phyloP scores from a whole-genome alignment of 1,140 invertebrate genomes.

The Panagrolaimus sp. region DNA sequence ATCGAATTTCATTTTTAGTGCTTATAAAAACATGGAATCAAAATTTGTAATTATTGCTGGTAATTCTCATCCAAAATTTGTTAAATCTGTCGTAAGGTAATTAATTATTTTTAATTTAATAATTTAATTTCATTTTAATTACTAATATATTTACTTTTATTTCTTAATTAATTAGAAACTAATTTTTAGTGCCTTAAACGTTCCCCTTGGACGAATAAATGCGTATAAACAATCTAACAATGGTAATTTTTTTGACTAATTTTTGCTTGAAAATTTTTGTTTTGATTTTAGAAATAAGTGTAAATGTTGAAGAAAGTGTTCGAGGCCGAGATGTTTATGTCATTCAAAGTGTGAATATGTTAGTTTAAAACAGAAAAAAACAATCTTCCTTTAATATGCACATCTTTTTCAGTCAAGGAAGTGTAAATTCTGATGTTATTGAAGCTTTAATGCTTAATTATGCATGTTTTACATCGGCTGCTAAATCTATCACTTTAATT shows the following conservation, averaged over 20 bases:
- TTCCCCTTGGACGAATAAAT: neutral
- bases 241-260: constrained; percentile 1
- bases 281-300: constrained; percentile 1
- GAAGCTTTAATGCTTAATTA: constrained; percentile 12
- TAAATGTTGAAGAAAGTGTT: constrained; percentile 9
- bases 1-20: neutral
- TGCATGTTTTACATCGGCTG: constrained; percentile 6
- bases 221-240: constrained; percentile 5
- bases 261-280: neutral
- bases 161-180: neutral
- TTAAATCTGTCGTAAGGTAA: neutral
- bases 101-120: neutral
- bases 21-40: neutral
- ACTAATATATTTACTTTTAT: no score
- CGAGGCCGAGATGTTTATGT: constrained; percentile 12
- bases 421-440: constrained; percentile 11
- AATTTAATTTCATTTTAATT: no score
- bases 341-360: constrained; percentile 16
- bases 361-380: neutral
- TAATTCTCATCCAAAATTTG: constrained; percentile 10
- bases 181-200: neutral
- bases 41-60: constrained; percentile 14
- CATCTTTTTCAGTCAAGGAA: constrained; percentile 1
- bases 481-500: constrained; percentile 1
- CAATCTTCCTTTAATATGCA: neutral